phyloP scores from a whole-genome alignment of 2,113 vertebrate species.

The Gopherus flavomarginatus region DNA sequence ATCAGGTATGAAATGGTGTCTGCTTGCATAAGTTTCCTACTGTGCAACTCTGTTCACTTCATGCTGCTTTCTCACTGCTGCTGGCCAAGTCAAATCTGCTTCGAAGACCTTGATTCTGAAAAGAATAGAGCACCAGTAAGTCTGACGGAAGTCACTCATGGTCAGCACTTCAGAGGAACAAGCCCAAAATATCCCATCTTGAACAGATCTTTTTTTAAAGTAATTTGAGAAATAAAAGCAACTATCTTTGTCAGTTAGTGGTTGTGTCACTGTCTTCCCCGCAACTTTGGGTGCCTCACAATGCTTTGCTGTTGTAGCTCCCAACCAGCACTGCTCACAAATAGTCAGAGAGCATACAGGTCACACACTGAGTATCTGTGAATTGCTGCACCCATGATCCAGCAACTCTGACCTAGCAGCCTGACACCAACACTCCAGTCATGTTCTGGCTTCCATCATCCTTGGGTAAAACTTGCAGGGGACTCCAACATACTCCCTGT shows the following conservation, averaged over 20 bases:
- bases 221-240: background rate
- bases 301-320: background rate
- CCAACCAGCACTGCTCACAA: background rate
- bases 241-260: background rate
- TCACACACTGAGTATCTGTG: background rate
- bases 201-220: background rate
- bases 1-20: background rate
- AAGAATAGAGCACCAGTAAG: constrained; percentile 8
- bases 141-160: background rate
- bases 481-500: background rate
- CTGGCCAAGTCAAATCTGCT: background rate
- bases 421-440: background rate
- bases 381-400: background rate
- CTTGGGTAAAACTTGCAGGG: background rate
- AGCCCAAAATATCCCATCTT: background rate
- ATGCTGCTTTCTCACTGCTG: constrained; percentile 9
- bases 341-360: background rate
- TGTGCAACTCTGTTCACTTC: constrained; percentile 36
- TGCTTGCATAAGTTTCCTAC: constrained; percentile 12
- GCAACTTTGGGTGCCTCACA: background rate
- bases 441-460: background rate
- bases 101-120: background rate
- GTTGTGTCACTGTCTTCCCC: background rate
- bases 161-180: background rate
- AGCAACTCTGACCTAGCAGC: background rate